These are phyloP conservation scores for Xestia c-nigrum DNA, from an alignment of 2,888 invertebrate genomes.

Conservation along the genomic window DNA sequence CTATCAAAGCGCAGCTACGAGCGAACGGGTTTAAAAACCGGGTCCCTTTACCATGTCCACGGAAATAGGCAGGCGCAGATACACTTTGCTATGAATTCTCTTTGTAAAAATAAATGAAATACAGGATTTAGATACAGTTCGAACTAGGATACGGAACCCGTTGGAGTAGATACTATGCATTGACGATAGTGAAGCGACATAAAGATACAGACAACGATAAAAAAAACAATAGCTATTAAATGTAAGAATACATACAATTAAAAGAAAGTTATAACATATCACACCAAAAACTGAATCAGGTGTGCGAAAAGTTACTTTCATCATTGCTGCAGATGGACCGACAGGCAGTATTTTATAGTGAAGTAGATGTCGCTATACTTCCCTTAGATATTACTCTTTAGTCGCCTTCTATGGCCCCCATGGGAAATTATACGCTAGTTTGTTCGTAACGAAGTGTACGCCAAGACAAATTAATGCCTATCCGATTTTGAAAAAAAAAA, in stretches of 20 bases:
- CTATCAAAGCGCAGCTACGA: slow-evolving; percentile 81
- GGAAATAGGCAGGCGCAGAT: slow-evolving; percentile 69
- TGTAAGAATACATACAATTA: not conserved
- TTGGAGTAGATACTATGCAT: not conserved
- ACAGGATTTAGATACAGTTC: slow-evolving; percentile 1
- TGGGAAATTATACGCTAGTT: slow-evolving; percentile 54
- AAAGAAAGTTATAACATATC: not conserved
- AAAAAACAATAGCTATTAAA: not conserved
- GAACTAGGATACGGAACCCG: slow-evolving; percentile 3
- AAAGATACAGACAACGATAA: not conserved
- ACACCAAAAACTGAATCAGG: not conserved
- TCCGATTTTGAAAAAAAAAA: slow-evolving; percentile 42
- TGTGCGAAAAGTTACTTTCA: not conserved
- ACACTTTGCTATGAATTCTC: slow-evolving; percentile 50
- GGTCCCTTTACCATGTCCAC: slow-evolving; percentile 76
- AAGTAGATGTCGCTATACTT: slow-evolving; percentile 13
- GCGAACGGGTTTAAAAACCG: slow-evolving; percentile 74
- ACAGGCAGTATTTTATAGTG: slow-evolving; percentile 20
- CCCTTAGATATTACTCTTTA: slow-evolving; percentile 48
- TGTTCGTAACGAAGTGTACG: slow-evolving; percentile 37
- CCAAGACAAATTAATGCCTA: slow-evolving; percentile 24
- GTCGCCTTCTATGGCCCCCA: slow-evolving; percentile 35
- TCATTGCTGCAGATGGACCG: not conserved
- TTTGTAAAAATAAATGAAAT: slow-evolving; percentile 34
- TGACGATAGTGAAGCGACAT: not conserved